Conservation (phyloP, 2,797 vertebrate genomes). For the Harpagifer antarcticus region DNA sequence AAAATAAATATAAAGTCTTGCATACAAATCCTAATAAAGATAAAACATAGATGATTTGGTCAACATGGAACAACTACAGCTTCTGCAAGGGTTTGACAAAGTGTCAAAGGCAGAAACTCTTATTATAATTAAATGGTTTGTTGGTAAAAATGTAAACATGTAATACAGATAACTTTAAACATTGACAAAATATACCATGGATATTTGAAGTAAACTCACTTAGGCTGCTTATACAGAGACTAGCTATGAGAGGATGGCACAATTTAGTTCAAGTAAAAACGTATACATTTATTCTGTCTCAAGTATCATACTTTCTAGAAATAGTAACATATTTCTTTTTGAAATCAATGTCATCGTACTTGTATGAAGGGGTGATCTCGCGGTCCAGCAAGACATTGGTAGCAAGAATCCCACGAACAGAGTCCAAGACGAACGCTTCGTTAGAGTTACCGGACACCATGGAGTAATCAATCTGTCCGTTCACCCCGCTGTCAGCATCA, state of each 20-base stretch:
- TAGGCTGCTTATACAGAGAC: neutral
- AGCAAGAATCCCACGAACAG: conserved; percentile 86
- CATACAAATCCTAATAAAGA: neutral
- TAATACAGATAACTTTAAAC: neutral
- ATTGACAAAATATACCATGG: no score
- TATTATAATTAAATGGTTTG: neutral
- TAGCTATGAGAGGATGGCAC: neutral
- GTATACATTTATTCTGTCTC: neutral
- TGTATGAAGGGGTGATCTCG: conserved; percentile 88
- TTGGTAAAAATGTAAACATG: neutral
- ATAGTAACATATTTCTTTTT: neutral
- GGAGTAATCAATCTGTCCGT: conserved; percentile 89
- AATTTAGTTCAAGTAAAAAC: neutral
- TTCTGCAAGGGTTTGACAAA: neutral
- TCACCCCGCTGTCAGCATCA: conserved; percentile 89
- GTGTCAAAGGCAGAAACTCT: neutral
- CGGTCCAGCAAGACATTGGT: conserved; percentile 87
- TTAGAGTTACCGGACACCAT: conserved; percentile 91
- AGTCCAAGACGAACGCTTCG: conserved; percentile 87
- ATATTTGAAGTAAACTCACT: neutral
- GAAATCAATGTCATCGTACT: conserved; percentile 78
- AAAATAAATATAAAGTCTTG: neutral
- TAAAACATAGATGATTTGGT: neutral
- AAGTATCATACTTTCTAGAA: neutral
- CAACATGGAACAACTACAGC: neutral